A percentile compares a stretch with the other conserved stretches of the same genome.
Evolutionary conservation across 2,888 invertebrate genomes (phyloP).

Genomic region (Myopa tessellatipennis): DNA sequence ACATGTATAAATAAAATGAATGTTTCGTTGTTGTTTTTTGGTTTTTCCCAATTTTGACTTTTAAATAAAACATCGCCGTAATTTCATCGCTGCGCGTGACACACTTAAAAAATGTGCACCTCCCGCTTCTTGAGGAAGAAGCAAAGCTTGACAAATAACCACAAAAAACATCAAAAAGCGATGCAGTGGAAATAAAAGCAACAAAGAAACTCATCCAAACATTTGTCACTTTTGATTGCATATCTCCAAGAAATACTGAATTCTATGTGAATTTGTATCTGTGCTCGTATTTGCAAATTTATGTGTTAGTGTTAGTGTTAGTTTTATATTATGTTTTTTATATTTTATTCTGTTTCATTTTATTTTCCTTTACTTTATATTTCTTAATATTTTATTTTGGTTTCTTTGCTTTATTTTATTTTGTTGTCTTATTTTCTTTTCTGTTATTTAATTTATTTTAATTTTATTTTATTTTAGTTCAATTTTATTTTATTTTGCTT

Average conservation of each 20-base stretch:
- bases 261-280: neutral
- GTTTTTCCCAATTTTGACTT: slow-evolving; percentile 19
- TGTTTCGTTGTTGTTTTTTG: neutral
- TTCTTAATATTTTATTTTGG: no score
- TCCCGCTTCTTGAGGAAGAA: neutral
- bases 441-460: no score
- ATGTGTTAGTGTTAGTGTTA: no score
- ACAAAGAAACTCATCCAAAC: neutral
- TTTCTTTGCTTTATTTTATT: no score
- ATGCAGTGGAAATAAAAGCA: no score
- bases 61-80: slow-evolving; percentile 24
- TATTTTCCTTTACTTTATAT: no score
- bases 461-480: no score
- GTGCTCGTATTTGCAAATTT: no score
- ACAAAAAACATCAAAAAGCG: neutral
- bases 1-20: neutral
- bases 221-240: slow-evolving; percentile 7
- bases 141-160: neutral
- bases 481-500: no score
- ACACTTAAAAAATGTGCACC: slow-evolving; percentile 15
- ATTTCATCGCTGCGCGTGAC: slow-evolving; percentile 33
- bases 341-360: no score
- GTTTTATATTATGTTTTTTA: no score
- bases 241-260: neutral
- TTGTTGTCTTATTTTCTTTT: no score